These are phyloP conservation scores for Corapipo altera DNA, from an alignment of 2,113 vertebrate species.

Conservation along the genomic window DNA sequence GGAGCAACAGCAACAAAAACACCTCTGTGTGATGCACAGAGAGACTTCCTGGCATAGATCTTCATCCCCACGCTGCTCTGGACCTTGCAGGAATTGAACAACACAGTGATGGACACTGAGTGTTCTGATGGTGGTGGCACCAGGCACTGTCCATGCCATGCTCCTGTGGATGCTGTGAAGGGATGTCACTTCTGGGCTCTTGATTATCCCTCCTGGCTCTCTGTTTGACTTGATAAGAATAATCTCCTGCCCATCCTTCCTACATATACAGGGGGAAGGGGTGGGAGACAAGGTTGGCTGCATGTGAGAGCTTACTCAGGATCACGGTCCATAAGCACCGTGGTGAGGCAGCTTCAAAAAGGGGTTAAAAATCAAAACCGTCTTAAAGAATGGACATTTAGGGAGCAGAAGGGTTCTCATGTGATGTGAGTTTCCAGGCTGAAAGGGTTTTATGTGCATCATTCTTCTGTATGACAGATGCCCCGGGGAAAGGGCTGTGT, in stretches of 20 bases:
- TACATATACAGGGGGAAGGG: rapidly evolving
- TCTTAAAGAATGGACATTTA: background rate
- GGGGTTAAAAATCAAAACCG: background rate
- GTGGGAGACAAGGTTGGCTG: background rate
- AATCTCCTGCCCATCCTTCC: background rate
- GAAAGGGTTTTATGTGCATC: background rate
- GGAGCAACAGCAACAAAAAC: background rate
- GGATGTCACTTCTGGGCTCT: background rate
- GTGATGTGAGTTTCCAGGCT: background rate
- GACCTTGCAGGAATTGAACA: background rate
- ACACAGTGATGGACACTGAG: rapidly evolving
- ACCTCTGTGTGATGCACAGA: background rate
- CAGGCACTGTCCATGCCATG: rapidly evolving
- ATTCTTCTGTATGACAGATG: background rate
- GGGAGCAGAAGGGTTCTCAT: background rate
- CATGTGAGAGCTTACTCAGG: background rate
- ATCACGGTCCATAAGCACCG: background rate
- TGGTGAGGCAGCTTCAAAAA: background rate
- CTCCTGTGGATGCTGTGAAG: background rate
- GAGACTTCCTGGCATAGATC: background rate
- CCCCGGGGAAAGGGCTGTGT: background rate
- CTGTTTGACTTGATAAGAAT: background rate
- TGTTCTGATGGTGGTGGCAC: background rate
- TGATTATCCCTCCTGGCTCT: background rate
- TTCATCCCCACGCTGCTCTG: background rate